Evolutionary conservation across 64 coral and sea anemone species (phyloP).

Genomic region (Dendrophyllia cribrosa): DNA sequence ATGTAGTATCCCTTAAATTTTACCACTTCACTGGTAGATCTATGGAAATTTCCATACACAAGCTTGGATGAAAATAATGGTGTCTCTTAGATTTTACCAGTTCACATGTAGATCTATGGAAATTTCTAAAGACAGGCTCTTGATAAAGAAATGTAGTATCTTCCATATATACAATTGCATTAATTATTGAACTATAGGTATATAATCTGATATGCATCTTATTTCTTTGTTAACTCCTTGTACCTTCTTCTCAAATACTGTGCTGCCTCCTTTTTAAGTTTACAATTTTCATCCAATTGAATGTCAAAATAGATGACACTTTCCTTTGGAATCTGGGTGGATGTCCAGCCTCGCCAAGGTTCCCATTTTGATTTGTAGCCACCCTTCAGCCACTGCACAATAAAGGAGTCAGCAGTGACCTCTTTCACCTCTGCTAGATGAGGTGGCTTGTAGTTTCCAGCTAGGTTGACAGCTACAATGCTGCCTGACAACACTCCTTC

Average conservation of each 20-base stretch:
- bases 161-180: too few relatives aligned
- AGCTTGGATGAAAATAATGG: too few relatives aligned
- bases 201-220: not conserved
- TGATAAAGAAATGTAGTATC: too few relatives aligned
- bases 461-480: slow-evolving; percentile 12
- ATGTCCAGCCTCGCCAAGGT: slow-evolving; percentile 1
- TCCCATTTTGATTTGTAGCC: not conserved
- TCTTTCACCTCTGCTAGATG: not conserved
- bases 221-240: slow-evolving; percentile 10
- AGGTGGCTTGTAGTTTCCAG: slow-evolving; percentile 27
- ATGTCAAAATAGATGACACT: slow-evolving; percentile 36
- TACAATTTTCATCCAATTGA: not conserved
- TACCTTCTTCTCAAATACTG: slow-evolving; percentile 3
- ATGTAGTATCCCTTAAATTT: too few relatives aligned
- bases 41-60: too few relatives aligned
- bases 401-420: not conserved
- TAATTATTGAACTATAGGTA: too few relatives aligned
- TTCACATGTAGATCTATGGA: too few relatives aligned
- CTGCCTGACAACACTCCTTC: not conserved
- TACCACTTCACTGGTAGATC: too few relatives aligned
- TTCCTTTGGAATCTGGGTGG: slow-evolving; percentile 25
- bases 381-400: slow-evolving; percentile 31
- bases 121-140: too few relatives aligned
- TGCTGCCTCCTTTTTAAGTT: not conserved
- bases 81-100: too few relatives aligned